These are phyloP conservation scores for Drosophila lacertosa DNA, from an alignment of 1,140 invertebrate species.

Conservation along the genomic window DNA sequence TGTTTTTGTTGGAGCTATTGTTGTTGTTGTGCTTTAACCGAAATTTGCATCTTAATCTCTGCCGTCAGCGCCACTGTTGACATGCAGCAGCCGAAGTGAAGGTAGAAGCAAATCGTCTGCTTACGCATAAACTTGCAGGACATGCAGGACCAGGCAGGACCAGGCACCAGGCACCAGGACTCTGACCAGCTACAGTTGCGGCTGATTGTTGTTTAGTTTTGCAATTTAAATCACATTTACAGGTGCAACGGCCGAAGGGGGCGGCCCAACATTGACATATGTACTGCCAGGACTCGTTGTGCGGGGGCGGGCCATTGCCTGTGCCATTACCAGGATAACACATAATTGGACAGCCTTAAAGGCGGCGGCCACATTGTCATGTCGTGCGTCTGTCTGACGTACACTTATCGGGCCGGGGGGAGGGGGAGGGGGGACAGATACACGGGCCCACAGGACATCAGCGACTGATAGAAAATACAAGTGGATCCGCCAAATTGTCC, in stretches of 20 bases:
- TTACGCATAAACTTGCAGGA: slow-evolving; percentile 53
- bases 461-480: slow-evolving; percentile 7
- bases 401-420: slow-evolving; percentile 51
- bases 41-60: slow-evolving; percentile 82
- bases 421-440: no score
- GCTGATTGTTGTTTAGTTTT: slow-evolving; percentile 80
- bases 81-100: slow-evolving; percentile 37
- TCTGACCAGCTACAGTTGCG: slow-evolving; percentile 22
- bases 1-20: slow-evolving; percentile 16
- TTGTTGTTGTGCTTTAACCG: slow-evolving; percentile 54
- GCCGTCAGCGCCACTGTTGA: slow-evolving; percentile 75
- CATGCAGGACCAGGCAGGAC: slow-evolving; percentile 8
- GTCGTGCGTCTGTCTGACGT: slow-evolving; percentile 12
- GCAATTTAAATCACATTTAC: slow-evolving; percentile 78
- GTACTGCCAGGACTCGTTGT: neutral
- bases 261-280: slow-evolving; percentile 31
- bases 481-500: slow-evolving; percentile 16
- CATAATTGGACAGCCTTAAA: slow-evolving; percentile 44
- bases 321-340: slow-evolving; percentile 17
- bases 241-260: slow-evolving; percentile 54
- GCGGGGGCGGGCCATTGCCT: neutral
- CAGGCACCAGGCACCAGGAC: slow-evolving; percentile 7
- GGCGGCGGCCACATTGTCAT: slow-evolving; percentile 3
- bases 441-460: slow-evolving; percentile 11
- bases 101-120: slow-evolving; percentile 59